Evolutionary conservation across 2,797 vertebrate genomes (phyloP), one percentile per base, ranked within the genome.

Genomic region (Sebastes melanostomus): DNA sequence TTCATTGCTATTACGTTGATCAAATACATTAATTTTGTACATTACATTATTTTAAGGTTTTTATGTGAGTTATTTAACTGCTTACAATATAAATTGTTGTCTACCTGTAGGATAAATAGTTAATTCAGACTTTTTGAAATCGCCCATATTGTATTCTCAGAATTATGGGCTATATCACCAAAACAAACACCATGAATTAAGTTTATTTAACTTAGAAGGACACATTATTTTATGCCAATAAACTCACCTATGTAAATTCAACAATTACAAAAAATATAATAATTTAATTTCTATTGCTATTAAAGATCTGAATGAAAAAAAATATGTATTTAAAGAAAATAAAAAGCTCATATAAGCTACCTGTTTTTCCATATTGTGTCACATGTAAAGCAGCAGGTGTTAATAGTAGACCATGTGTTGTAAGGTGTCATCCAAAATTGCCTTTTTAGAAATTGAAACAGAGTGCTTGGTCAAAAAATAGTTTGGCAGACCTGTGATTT

Each of bases 381-480:
- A 36, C 59, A 1, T 69, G 50, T 63, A 27, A 18, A 16, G 30
- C 14, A 38, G 30, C 8, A 42, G 36, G 13, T 20, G 59, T 25
- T 20, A 16, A 68, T 13, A 11, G 30, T 14, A 42, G 14, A 42
- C 67, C 72, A 75, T 46, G 32, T 77, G 63, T 54, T 32, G 52
- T 3, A 3, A 20, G 3, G 24, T 82, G 32, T 22, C n/a, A 3
- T 27, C 7, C 14, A 16, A 54, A 76, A 29, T 18, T 10, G 14
- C n/a, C 4, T 3, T 42, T 3, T 12, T 56, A 18, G 25, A 67
- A 22, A 61, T n/a, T 0, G 4, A 54, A 61, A 34, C 6, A 63
- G 3, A 46, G 16, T n/a, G 12, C 2, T 30, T 27, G 13, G 5
- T 69, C 2, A 10, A 29, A 14, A 62, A 24, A 0, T 6, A 25